Evolutionary conservation across 1,140 invertebrate species (phyloP), one percentile per base, ranked within the genome.

Genomic region (Spodoptera frugiperda): DNA sequence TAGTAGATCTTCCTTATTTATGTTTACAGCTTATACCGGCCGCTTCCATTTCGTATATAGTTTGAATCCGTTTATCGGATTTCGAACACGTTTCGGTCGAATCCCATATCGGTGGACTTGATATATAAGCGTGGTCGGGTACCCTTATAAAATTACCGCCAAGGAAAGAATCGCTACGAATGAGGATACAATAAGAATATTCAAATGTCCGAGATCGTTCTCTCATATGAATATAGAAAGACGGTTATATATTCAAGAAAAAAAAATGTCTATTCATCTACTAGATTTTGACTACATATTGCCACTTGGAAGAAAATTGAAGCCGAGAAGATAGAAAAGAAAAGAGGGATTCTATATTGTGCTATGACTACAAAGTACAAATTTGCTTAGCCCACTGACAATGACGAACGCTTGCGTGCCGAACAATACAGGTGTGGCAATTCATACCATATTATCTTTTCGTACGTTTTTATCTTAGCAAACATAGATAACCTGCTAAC

Each of bases 1-100:
- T 85, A 88, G 89, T 93, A 91, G 81, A 88, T 93, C 92, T 91
- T 91, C 87, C 78, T 92, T 92, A 93, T 93, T 93, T 93, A 93
- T 92, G 89, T 92, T 91, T 91, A 91, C 89, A 91, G 89, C 88
- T 91, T 92, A 90, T 87, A 86, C 83, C 82, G 82, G 79, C 86
- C 87, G 82, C 86, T 87, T 81, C 86, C 86, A 82, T 84, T 89
- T 82, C 85, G 84, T 90, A 86, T 88, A 91, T 88, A 87, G 88
- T 89, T 91, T 89, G 88, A 89, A 91, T 91, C 86, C 89, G 87
- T 91, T 91, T 93, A 93, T 92, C 89, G 89, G 88, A 93, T 92
- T 92, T 90, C 87, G 83, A 87, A 91, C 86, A 91, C 91, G 89
- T 91, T 87, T 83, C 87, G 85, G 84, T 82, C 84, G 83, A 85